A percentile compares a stretch with the other conserved stretches of the same genome.
Conservation (phyloP, 2,888 invertebrate species). For the Drosophila koepferae region DNA sequence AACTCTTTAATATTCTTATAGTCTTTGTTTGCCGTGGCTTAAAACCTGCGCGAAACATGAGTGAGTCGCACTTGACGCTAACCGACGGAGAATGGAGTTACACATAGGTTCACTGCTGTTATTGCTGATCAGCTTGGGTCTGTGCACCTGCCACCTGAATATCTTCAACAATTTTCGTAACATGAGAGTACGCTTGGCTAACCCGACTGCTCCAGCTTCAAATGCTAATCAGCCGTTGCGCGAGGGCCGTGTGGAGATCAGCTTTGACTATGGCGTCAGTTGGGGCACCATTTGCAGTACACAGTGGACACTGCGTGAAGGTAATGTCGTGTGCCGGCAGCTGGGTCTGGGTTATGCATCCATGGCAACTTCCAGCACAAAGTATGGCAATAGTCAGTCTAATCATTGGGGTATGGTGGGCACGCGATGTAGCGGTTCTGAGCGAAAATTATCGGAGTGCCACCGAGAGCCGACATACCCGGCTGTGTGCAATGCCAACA, state of each 20-base stretch:
- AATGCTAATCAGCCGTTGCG: slow-evolving; percentile 27
- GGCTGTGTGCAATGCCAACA: slow-evolving; percentile 49
- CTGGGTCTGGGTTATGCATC: slow-evolving; percentile 76
- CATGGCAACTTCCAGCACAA: slow-evolving; percentile 65
- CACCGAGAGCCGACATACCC: slow-evolving; percentile 72
- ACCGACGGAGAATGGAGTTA: slow-evolving; percentile 35
- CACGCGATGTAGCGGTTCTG: slow-evolving; percentile 77
- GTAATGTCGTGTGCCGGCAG: slow-evolving; percentile 79
- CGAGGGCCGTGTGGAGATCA: slow-evolving; percentile 80
- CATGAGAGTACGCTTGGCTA: slow-evolving; percentile 72
- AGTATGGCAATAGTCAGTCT: slow-evolving; percentile 59
- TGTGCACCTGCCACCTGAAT: slow-evolving; percentile 30
- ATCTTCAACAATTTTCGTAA: slow-evolving; percentile 61
- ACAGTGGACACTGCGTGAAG: slow-evolving; percentile 78
- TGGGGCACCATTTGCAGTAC: slow-evolving; percentile 81
- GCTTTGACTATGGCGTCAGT: slow-evolving; percentile 68
- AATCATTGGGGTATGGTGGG: slow-evolving; percentile 77
- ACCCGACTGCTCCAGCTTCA: neutral
- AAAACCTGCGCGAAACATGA: slow-evolving; percentile 39
- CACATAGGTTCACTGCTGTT: slow-evolving; percentile 14
- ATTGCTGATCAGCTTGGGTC: slow-evolving; percentile 19
- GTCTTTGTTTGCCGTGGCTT: slow-evolving; percentile 49
- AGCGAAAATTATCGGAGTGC: slow-evolving; percentile 67
- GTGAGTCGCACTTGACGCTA: slow-evolving; percentile 17
- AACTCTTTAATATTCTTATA: neutral